Evolutionary conservation across 2,888 invertebrate genomes (phyloP).

Genomic region (Eupsilia transversa): DNA sequence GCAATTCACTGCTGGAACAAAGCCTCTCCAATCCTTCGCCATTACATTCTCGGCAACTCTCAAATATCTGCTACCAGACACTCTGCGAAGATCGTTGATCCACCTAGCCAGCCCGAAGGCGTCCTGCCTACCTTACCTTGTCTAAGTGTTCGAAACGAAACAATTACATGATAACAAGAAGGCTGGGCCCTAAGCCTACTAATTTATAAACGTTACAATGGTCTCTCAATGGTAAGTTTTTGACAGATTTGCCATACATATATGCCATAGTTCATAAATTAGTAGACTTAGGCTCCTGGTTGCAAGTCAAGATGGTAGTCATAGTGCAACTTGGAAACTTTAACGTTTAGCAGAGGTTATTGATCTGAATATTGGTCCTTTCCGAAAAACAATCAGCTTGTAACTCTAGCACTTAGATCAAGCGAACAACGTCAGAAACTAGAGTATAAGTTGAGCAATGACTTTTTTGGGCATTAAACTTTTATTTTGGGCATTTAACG

Average conservation of each 20-base stretch:
- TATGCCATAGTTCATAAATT: no score
- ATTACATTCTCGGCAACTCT: no score
- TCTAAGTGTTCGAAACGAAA: neutral
- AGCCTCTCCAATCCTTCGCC: no score
- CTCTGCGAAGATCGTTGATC: neutral
- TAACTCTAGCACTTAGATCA: no score
- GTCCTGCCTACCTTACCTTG: neutral
- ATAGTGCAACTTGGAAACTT: neutral
- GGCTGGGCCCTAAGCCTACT: no score
- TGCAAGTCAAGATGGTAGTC: neutral
- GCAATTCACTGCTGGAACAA: no score
- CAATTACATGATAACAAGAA: neutral
- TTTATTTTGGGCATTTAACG: constrained; percentile 38
- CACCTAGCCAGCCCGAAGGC: neutral
- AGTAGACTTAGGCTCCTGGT: no score
- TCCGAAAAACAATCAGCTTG: neutral
- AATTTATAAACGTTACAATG: no score
- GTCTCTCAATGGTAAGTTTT: no score
- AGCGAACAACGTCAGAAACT: neutral
- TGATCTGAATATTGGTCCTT: neutral
- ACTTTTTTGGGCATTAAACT: neutral
- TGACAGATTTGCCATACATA: no score
- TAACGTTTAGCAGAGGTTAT: neutral
- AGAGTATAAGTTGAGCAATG: neutral
- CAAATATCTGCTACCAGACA: neutral